Base-by-base conservation (phyloP, 23 tunicate genomes). In the Corella eumyota region DNA sequence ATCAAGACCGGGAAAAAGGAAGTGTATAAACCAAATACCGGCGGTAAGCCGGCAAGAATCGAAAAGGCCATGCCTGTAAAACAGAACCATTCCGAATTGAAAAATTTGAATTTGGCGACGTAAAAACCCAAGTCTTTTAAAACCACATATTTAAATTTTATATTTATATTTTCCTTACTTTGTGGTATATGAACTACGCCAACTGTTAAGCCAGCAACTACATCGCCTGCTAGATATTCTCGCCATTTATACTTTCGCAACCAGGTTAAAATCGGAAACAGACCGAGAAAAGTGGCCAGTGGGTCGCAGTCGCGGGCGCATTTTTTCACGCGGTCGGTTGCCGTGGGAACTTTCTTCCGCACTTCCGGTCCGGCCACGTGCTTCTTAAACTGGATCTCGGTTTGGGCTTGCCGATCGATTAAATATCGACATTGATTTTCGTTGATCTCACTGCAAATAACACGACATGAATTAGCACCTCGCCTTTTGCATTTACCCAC, bases 181-280 rank as follows among this genome's bases (percentile, higher is more conserved):
- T 90, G 97, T 40, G 97, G 97, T 45, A 90, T 90, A 54, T 79
- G 90, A 23, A 90, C 81, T 17, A 90, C 70, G n/a, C 97, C 97
- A 25, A 90, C 90, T 0, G 97, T 90, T 17, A 90, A 28, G 20
- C 97, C 97, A 0, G 97, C 61, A 23, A 90, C 77, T 6, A 90
- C 0, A 59, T 90, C 97, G 30, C 97, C 77, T 1, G 73, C 66
- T 4, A 90, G 62, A 80, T 81, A 90, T 26, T 60, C 47, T 6
- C 65, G 62, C 1, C 74, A 15, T 29, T 73, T 38, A 48, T 90
- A 90, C 35, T 70, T 66, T 6, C 65, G 68, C 1, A 90, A 9
- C 97, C 97, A 90, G 6, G 70, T 72, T 57, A 79, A 25, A 30
- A 90, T 66, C 0, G 98, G 92, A 51, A 90, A 79, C 30, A 76